phyloP scores from a whole-genome alignment of 1,140 invertebrate species.

The Pristionchus pacificus region DNA sequence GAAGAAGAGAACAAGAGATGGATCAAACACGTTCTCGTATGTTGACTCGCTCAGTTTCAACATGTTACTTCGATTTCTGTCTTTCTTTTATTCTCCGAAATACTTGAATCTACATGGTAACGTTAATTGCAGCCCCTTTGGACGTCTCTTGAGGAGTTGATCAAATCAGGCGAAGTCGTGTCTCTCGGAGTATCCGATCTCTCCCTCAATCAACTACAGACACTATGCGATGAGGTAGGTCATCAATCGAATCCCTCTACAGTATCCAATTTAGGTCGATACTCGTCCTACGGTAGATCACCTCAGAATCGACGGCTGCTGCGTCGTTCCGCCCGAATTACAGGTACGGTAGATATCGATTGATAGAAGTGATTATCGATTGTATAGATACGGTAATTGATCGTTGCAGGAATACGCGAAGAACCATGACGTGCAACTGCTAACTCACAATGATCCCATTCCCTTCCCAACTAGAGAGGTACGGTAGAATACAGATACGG shows the following conservation, averaged over 20 bases:
- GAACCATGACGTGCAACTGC: conserved; percentile 80
- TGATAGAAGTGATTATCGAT: too few species aligned
- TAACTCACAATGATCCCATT: conserved; percentile 86
- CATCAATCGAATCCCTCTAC: too few species aligned
- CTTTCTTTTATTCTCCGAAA: too few species aligned
- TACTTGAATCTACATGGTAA: too few species aligned
- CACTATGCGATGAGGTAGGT: conserved; percentile 68
- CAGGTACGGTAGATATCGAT: too few species aligned
- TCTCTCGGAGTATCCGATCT: conserved; percentile 82
- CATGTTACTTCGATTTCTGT: too few species aligned
- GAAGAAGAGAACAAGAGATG: conserved; percentile 17
- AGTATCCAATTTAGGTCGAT: conserved; percentile 63
- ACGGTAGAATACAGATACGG: too few species aligned
- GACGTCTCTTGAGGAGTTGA: conserved; percentile 70
- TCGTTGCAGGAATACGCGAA: conserved; percentile 79
- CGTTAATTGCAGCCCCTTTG: conserved; percentile 63
- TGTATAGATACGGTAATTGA: background rate
- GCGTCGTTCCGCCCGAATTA: conserved; percentile 64
- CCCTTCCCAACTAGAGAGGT: conserved; percentile 52
- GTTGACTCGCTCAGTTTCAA: too few species aligned
- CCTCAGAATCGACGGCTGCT: conserved; percentile 89
- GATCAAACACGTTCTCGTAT: conserved; percentile 25
- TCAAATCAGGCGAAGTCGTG: conserved; percentile 66
- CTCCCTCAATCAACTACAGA: conserved; percentile 73
- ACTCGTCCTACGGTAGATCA: conserved; percentile 85